These are phyloP conservation scores for Xyrichtys novacula DNA, from an alignment of 2,797 vertebrate species.

Conservation along the genomic window DNA sequence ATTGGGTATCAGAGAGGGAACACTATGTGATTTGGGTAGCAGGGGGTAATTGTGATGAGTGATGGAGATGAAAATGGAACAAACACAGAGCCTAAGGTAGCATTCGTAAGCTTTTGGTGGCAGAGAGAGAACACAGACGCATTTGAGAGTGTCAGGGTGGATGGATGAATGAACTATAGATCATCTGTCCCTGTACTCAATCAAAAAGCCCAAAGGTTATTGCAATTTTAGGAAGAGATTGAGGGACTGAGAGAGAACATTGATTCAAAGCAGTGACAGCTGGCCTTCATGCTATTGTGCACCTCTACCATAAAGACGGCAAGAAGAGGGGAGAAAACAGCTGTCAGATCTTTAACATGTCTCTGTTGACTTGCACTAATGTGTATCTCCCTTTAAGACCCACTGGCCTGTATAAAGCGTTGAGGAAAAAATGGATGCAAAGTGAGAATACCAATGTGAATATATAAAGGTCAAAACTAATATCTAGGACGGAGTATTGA, in stretches of 20 bases:
- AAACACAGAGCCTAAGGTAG: conserved; percentile 32
- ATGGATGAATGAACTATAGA: conserved; percentile 26
- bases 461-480: background rate
- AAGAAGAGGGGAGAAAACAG: background rate
- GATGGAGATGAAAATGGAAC: conserved; percentile 43
- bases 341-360: background rate
- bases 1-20: conserved; percentile 52
- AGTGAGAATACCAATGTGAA: background rate
- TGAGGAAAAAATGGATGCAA: background rate
- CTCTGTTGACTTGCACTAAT: background rate
- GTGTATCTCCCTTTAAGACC: background rate
- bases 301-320: conserved; percentile 15
- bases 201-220: conserved; percentile 42
- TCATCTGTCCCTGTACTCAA: conserved; percentile 15
- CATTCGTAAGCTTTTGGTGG: background rate
- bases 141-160: background rate
- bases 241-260: conserved; percentile 23
- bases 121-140: background rate
- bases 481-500: background rate
- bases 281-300: conserved; percentile 52
- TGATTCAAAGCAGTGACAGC: conserved; percentile 38
- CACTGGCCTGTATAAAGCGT: background rate
- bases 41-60: conserved; percentile 43
- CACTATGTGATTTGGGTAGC: conserved; percentile 47
- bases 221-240: conserved; percentile 28